Conservation (phyloP, 1,140 invertebrate species). For the Drosophila auraria region DNA sequence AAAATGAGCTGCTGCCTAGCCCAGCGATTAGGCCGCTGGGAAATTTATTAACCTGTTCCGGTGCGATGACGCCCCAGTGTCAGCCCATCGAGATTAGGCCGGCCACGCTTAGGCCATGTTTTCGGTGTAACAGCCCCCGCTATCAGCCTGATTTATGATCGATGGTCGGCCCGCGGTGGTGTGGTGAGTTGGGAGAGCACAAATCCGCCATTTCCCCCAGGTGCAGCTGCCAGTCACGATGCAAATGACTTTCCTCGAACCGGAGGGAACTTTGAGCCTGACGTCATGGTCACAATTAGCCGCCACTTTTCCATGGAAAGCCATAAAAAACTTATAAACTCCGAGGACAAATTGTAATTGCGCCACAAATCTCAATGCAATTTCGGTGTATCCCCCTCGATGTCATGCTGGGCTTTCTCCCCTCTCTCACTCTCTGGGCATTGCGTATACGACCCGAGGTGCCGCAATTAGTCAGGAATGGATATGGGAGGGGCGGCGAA, state of each 20-base stretch:
- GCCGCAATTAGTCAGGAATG: constrained; percentile 17
- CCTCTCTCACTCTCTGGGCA: not conserved
- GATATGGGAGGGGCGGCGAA: not conserved
- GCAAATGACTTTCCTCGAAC: constrained; percentile 19
- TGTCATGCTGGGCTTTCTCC: constrained; percentile 49
- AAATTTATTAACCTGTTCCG: constrained; percentile 82
- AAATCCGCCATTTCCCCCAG: constrained; percentile 2
- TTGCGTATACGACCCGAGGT: constrained; percentile 59
- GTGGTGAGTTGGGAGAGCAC: constrained; percentile 32
- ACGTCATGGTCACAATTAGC: constrained; percentile 42
- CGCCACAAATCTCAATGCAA: constrained; percentile 72
- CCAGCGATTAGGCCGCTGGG: constrained; percentile 58
- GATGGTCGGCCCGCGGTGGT: constrained; percentile 13
- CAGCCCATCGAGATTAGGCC: constrained; percentile 59
- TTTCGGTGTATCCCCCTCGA: constrained; percentile 51
- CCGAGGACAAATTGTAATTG: constrained; percentile 45
- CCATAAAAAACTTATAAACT: constrained; percentile 49
- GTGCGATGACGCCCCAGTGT: constrained; percentile 58
- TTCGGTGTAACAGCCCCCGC: constrained; percentile 16
- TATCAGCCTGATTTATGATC: constrained; percentile 60
- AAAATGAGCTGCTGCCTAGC: constrained; percentile 50
- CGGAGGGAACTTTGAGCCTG: constrained; percentile 15
- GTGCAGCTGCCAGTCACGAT: constrained; percentile 22
- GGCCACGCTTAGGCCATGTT: constrained; percentile 50
- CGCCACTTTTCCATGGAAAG: constrained; percentile 21